Conservation (phyloP, 2,888 invertebrate species). For the Microplitis deprimator region DNA sequence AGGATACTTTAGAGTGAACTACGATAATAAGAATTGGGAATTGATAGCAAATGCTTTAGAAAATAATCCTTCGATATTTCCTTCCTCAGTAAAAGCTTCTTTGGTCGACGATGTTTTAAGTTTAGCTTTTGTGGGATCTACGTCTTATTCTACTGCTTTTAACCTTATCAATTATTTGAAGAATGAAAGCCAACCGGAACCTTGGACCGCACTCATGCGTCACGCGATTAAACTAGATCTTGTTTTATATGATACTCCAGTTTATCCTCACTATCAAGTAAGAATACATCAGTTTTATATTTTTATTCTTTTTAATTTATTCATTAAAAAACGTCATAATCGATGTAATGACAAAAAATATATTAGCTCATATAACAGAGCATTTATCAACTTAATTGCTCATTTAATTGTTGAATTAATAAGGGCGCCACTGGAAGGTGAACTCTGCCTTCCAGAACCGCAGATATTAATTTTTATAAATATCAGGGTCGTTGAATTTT, state of each 20-base stretch:
- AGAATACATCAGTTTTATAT: conserved; percentile 20
- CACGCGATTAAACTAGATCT: conserved; percentile 70
- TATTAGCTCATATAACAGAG: no score
- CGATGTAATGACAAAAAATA: no score
- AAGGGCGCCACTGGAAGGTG: no score
- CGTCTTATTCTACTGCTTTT: conserved; percentile 71
- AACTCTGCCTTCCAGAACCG: no score
- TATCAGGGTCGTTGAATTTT: no score
- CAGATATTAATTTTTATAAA: no score
- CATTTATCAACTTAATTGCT: no score
- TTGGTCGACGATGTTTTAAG: conserved; percentile 74
- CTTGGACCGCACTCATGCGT: conserved; percentile 72
- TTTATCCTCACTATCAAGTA: conserved; percentile 63
- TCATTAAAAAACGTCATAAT: background rate
- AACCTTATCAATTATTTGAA: conserved; percentile 73
- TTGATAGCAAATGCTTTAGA: conserved; percentile 60
- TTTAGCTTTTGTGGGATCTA: conserved; percentile 69
- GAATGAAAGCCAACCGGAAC: conserved; percentile 72
- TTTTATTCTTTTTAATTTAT: background rate
- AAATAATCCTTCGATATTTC: conserved; percentile 64
- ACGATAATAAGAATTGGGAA: conserved; percentile 62
- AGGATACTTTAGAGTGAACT: conserved; percentile 69
- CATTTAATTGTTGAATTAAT: no score
- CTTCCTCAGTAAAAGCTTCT: conserved; percentile 73
- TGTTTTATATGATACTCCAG: conserved; percentile 59